Conservation (phyloP, 2,113 vertebrate genomes). For the Arizona elegans region DNA sequence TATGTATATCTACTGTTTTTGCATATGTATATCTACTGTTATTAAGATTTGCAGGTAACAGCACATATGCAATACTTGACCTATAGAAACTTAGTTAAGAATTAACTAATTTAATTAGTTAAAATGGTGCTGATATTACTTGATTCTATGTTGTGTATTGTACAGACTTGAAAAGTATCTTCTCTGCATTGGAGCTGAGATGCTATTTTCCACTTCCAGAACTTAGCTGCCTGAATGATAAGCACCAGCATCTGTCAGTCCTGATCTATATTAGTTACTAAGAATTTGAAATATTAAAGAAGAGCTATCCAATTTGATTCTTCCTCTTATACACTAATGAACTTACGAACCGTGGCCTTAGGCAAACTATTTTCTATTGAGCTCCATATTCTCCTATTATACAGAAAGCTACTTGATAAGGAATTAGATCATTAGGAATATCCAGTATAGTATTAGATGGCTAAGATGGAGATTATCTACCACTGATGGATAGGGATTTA, state of each 20-base stretch:
- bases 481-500: background rate
- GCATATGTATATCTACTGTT: conserved; percentile 46
- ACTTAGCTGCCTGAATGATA: background rate
- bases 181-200: background rate
- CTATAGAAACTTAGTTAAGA: background rate
- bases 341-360: background rate
- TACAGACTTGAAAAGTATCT: background rate
- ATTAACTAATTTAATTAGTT: background rate
- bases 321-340: background rate
- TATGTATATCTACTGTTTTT: conserved; percentile 53
- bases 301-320: background rate
- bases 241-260: background rate
- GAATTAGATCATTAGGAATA: background rate
- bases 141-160: background rate
- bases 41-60: conserved; percentile 34
- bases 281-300: background rate
- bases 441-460: background rate
- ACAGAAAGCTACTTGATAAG: conserved; percentile 31
- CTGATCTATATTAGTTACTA: background rate
- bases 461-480: background rate
- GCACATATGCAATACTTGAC: background rate
- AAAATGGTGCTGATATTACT: background rate
- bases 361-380: background rate
- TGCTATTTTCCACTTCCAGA: background rate
- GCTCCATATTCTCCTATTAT: background rate